Evolutionary conservation across 2,113 vertebrate genomes (phyloP).

Genomic region (Urocolius indicus): DNA sequence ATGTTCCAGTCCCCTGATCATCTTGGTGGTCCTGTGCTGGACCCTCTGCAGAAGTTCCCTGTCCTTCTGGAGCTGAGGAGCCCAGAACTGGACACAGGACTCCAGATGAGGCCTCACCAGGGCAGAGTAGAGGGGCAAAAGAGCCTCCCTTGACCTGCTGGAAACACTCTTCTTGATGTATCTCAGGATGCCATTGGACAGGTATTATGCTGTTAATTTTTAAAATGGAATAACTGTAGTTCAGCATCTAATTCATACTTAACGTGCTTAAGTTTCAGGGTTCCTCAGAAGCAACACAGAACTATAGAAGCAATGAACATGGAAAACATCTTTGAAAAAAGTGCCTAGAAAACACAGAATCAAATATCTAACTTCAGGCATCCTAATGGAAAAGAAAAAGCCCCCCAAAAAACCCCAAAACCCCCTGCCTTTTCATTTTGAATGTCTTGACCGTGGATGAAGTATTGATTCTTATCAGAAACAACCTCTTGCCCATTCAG

Average conservation of each 20-base stretch:
- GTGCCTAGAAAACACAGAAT: not conserved
- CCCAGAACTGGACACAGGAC: no score
- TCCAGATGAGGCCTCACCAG: no score
- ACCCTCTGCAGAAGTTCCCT: no score
- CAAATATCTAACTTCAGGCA: not conserved
- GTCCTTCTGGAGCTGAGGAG: no score
- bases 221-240: not conserved
- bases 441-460: not conserved
- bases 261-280: not conserved
- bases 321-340: not conserved
- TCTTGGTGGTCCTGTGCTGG: no score
- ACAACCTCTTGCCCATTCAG: not conserved
- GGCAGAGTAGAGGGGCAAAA: no score
- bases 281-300: not conserved
- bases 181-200: no score
- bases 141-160: no score
- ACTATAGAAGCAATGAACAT: not conserved
- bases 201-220: not conserved
- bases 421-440: not conserved
- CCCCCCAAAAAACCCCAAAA: no score
- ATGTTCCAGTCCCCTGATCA: no score
- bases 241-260: not conserved
- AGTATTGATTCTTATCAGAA: not conserved
- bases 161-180: no score
- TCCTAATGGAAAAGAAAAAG: not conserved